These are phyloP conservation scores for Caenorhabditis afra DNA, from an alignment of 2,888 invertebrate genomes.

Conservation along the genomic window DNA sequence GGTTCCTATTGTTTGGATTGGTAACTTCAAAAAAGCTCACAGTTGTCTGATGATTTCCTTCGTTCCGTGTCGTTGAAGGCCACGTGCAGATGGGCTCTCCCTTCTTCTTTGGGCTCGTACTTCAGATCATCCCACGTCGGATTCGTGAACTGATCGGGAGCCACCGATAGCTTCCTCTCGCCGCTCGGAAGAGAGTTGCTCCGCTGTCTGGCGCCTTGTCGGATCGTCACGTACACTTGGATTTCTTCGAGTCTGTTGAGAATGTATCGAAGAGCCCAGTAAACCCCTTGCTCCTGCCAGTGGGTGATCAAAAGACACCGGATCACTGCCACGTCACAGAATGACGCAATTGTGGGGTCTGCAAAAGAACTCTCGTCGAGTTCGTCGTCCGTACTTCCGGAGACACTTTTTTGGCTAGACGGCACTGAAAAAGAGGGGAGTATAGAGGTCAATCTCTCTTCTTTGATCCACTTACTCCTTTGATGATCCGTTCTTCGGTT, in stretches of 20 bases:
- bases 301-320: slow-evolving; percentile 95
- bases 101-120: slow-evolving; percentile 56
- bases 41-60: slow-evolving; percentile 53
- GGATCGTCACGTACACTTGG: slow-evolving; percentile 60
- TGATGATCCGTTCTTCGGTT: slow-evolving; percentile 33
- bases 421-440: slow-evolving; percentile 49
- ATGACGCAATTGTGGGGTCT: slow-evolving; percentile 86
- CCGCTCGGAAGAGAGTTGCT: slow-evolving; percentile 71
- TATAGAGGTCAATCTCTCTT: neutral
- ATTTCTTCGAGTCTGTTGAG: slow-evolving; percentile 82
- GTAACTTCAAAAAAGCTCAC: slow-evolving; percentile 9
- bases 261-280: slow-evolving; percentile 92
- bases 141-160: slow-evolving; percentile 62
- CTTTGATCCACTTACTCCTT: slow-evolving; percentile 19
- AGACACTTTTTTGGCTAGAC: slow-evolving; percentile 34
- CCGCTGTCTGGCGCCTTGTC: slow-evolving; percentile 57
- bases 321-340: slow-evolving; percentile 95
- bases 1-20: neutral
- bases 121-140: slow-evolving; percentile 79
- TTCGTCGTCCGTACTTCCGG: slow-evolving; percentile 63
- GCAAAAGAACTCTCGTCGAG: slow-evolving; percentile 54
- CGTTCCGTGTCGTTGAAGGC: slow-evolving; percentile 71
- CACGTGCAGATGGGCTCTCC: slow-evolving; percentile 63
- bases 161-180: slow-evolving; percentile 59
- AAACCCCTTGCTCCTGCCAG: slow-evolving; percentile 98